phyloP scores from a whole-genome alignment of 64 coral and sea anemone genomes.

The Pachyseris speciosa region DNA sequence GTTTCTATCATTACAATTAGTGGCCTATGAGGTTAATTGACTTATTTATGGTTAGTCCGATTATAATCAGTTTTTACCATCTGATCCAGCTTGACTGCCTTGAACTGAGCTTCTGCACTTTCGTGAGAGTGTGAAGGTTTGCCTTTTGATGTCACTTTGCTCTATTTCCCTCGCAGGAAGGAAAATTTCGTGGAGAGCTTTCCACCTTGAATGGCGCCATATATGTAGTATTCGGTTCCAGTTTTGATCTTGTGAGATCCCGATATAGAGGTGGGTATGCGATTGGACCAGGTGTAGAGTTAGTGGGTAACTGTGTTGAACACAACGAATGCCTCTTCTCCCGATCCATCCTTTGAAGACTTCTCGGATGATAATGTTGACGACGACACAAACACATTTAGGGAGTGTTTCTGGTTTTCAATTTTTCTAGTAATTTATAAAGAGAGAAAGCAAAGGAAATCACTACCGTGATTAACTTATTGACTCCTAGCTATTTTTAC shows the following conservation, averaged over 20 bases:
- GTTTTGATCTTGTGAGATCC: background rate
- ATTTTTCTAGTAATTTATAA: too few relatives aligned
- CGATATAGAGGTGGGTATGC: background rate
- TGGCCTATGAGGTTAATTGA: too few relatives aligned
- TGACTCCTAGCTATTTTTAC: too few relatives aligned
- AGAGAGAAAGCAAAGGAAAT: too few relatives aligned
- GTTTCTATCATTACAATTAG: too few relatives aligned
- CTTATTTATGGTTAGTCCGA: too few relatives aligned
- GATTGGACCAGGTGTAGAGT: background rate
- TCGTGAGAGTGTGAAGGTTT: background rate
- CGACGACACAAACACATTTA: background rate
- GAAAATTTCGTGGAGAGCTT: conserved; percentile 2
- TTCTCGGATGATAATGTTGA: background rate
- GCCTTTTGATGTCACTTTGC: background rate
- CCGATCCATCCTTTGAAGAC: background rate
- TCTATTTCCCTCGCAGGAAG: background rate
- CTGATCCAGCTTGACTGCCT: too few relatives aligned
- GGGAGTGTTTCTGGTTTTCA: background rate
- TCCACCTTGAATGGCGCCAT: background rate
- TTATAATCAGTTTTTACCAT: too few relatives aligned
- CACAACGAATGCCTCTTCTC: background rate
- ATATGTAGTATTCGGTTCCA: background rate
- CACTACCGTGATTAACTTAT: too few relatives aligned
- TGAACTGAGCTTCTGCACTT: background rate
- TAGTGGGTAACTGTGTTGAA: background rate